Conservation (phyloP, 2,113 vertebrate species). For the Podocnemis expansa region DNA sequence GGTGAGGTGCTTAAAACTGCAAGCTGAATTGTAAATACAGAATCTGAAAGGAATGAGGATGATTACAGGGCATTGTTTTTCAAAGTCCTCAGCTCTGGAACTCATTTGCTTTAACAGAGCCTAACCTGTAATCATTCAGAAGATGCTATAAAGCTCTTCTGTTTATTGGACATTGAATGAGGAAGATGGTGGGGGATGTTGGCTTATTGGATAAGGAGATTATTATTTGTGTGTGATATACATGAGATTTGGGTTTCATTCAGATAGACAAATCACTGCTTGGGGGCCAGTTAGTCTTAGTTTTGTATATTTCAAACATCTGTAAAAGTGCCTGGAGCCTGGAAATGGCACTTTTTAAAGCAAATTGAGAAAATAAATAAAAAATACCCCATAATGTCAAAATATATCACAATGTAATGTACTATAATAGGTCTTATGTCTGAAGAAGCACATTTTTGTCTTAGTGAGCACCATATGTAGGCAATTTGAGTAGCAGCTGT, state of each 20-base stretch:
- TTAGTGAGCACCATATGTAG: slow-evolving; percentile 16
- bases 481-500: slow-evolving; percentile 43
- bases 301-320: background rate
- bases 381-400: background rate
- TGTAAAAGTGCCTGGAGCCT: background rate
- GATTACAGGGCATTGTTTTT: too few species aligned
- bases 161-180: background rate
- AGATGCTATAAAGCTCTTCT: background rate
- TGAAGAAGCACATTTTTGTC: slow-evolving; percentile 42
- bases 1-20: background rate
- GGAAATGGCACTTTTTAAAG: background rate
- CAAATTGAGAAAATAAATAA: slow-evolving; percentile 14
- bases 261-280: background rate
- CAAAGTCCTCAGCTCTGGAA: background rate
- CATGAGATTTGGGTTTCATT: background rate
- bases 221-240: background rate
- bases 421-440: background rate
- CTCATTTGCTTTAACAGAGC: background rate
- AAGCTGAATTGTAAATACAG: background rate
- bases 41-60: background rate
- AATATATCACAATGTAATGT: background rate
- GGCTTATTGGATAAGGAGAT: background rate
- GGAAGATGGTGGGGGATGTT: background rate
- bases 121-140: background rate
- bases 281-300: background rate